Base-by-base conservation (phyloP, 2,888 invertebrate genomes). In the Clitarchus hookeri region DNA sequence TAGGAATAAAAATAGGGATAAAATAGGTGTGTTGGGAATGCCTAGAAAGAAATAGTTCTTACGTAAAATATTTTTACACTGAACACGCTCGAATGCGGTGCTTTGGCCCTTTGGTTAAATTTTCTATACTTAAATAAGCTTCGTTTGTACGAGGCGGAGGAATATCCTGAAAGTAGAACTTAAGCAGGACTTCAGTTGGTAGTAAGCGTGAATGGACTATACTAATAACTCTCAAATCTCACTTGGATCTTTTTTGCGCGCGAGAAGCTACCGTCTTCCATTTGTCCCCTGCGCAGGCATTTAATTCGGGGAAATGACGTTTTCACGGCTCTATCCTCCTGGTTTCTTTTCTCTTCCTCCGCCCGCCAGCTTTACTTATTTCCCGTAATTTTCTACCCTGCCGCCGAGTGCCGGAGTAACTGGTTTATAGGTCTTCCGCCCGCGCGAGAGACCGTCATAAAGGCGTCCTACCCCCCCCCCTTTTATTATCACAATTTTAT, bases 331-430 rank as follows among this genome's bases (percentile, higher is more conserved):
- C 65, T 65, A 65, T 65, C 65, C 16, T 65, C 53, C 65, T n/a
- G 65, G 65, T 65, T 65, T 65, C 65, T 65, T 65, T 65, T 65
- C 65, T 65, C 65, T 65, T n/a, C n/a, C 65, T 65, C 65, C 65
- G 65, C 65, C 65, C n/a, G 65, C 65, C 65, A 65, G 65, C 65
- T 65, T 65, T 65, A 65, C 65, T 65, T 65, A 65, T 65, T 65
- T 65, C 65, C 65, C 65, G 65, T 65, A 65, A 65, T 65, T 65
- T 65, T 65, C 65, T 65, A n/a, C 65, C 65, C 65, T 65, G 65
- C 65, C 65, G 65, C 65, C 65, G 65, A 65, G 65, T 23, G 65
- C 65, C 65, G 65, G 65, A 23, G 65, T 65, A 65, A 65, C 65
- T 65, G 65, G 65, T 65, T 65, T 65, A 65, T 65, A n/a, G 65